These are phyloP conservation scores for Cyphomyrus plagiostoma DNA, from an alignment of 2,113 vertebrate species.

Conservation along the genomic window DNA sequence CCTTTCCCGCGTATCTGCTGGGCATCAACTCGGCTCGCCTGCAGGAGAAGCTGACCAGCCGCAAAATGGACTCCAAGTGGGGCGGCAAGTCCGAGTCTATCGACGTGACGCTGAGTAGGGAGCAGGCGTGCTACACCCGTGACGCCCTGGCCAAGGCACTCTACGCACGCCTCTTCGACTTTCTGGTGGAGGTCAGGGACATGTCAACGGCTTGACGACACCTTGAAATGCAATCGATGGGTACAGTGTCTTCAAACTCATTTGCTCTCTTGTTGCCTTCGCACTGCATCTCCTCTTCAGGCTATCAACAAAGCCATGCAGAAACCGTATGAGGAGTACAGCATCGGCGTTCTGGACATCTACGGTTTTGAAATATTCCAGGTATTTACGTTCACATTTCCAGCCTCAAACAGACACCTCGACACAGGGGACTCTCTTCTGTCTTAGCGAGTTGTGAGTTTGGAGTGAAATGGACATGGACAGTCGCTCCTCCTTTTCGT, in stretches of 20 bases:
- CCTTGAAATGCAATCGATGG: neutral
- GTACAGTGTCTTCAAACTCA: neutral
- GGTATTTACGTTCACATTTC: constrained; percentile 50
- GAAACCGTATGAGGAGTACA: constrained; percentile 85
- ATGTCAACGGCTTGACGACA: neutral
- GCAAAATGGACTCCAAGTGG: constrained; percentile 97
- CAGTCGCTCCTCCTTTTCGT: neutral
- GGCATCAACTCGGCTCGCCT: constrained; percentile 77
- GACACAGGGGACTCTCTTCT: neutral
- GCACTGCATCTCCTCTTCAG: constrained; percentile 46
- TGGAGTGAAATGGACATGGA: neutral
- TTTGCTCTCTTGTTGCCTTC: neutral
- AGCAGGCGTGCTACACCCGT: constrained; percentile 84
- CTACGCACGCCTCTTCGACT: constrained; percentile 84
- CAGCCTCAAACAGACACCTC: neutral
- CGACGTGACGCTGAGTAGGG: constrained; percentile 84
- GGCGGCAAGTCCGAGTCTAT: constrained; percentile 85
- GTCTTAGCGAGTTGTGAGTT: neutral
- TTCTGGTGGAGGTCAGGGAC: constrained; percentile 79
- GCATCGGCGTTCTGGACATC: constrained; percentile 88
- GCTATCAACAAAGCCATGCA: constrained; percentile 88
- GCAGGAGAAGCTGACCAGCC: constrained; percentile 87
- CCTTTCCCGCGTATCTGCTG: constrained; percentile 89
- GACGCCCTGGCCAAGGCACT: constrained; percentile 92
- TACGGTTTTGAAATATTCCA: constrained; percentile 98